Evolutionary conservation across 35 echinoderm and acorn worm genomes (phyloP), one percentile per base, ranked within the genome.

Genomic region (Apostichopus japonicus): DNA sequence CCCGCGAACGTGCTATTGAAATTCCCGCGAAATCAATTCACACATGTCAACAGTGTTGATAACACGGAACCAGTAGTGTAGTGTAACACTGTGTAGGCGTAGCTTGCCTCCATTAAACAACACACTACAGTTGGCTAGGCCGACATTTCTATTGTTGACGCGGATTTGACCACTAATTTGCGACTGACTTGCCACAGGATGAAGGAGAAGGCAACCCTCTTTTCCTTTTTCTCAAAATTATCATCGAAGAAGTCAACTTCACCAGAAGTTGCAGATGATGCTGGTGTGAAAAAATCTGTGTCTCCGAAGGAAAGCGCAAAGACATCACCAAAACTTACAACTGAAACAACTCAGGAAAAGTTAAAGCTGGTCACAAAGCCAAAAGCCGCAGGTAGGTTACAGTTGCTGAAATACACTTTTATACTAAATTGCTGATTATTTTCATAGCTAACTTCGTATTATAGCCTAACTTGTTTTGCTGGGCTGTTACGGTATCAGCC

Each of bases 231-330:
- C 71, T 54, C 94, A 24, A 95, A 95, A 80, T 27, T 84, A 86
- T 90, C 94, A 24, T n/a, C 73, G 10, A 90, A 86, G 27, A 83
- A 95, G 63, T 63, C 86, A 24, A 93, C 92, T 55, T 93, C 91
- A 15, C 94, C 94, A 14, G 59, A 25, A 23, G 87, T 78, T 24
- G 94, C 84, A 67, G 94, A 95, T 80, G 92, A 95, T 23, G 91
- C 89, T 24, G 94, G 92, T 6, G 51, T 84, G 19, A 65, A 90
- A 76, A 93, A 93, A 55, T 93, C 94, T 0, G 79, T 79, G 8
- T 95, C 94, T 61, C 94, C 94, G 6, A 93, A 95, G 65, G 94
- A 95, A 77, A 93, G 57, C 72, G 94, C 94, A 8, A 95, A 83
- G 55, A 83, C 79, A 55, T 83, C 79, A 11, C 79, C 79, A 10